Percentiles rank a stretch among this genome's conserved stretches.
Conservation (phyloP, 2,888 invertebrate species). For the Thysanoteuthis rhombus region DNA sequence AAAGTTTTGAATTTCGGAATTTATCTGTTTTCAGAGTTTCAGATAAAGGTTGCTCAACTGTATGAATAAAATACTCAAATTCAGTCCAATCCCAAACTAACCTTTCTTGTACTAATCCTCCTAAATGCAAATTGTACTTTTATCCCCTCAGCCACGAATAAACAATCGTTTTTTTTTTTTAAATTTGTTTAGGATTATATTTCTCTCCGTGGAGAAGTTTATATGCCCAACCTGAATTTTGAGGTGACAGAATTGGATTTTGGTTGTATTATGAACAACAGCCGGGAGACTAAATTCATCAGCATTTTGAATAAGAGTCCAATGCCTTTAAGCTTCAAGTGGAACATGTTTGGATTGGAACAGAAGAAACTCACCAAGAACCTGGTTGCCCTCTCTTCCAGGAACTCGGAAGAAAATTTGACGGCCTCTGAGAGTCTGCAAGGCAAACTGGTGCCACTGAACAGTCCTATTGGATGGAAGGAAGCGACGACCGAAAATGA, state of each 20-base stretch:
- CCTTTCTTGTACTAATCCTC: too few species aligned
- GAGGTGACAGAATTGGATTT: constrained; percentile 74
- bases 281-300: constrained; percentile 69
- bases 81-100: too few species aligned
- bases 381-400: neutral
- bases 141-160: too few species aligned
- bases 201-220: constrained; percentile 74
- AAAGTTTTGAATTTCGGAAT: too few species aligned
- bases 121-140: too few species aligned
- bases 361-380: neutral
- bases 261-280: constrained; percentile 72
- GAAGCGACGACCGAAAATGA: neutral
- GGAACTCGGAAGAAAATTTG: neutral
- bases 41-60: too few species aligned
- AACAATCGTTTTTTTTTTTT: neutral
- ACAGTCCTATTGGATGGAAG: neutral
- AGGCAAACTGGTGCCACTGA: neutral
- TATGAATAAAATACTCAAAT: neutral
- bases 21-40: too few species aligned
- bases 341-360: constrained; percentile 47
- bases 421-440: neutral
- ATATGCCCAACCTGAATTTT: constrained; percentile 77
- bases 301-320: constrained; percentile 72
- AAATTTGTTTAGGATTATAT: constrained; percentile 73
- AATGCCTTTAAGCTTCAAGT: constrained; percentile 70